phyloP scores from a whole-genome alignment of 2,888 invertebrate species.

The Lydus trimaculatus region DNA sequence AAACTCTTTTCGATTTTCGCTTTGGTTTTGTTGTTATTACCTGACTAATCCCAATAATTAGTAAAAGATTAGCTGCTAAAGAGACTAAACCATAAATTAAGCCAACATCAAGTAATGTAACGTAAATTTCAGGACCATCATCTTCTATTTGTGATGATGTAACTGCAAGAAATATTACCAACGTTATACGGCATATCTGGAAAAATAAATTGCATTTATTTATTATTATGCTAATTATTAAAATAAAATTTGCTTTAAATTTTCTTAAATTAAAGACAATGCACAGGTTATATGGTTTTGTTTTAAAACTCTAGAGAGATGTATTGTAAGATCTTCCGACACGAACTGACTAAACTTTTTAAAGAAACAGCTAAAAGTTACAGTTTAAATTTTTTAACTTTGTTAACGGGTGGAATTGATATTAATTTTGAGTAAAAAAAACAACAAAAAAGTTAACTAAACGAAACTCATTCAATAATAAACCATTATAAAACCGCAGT shows the following conservation, averaged over 20 bases:
- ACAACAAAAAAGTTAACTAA: too few species aligned
- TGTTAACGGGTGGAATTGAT: not conserved
- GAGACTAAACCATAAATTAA: slow-evolving; percentile 14
- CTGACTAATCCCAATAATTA: slow-evolving; percentile 16
- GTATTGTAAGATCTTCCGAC: not conserved
- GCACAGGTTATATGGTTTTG: not conserved
- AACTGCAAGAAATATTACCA: slow-evolving; percentile 4
- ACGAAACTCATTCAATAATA: too few species aligned
- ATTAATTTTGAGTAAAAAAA: not conserved
- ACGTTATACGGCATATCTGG: slow-evolving; percentile 15
- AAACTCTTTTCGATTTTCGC: too few species aligned
- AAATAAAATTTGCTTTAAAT: not conserved
- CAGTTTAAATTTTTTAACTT: not conserved
- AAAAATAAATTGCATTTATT: not conserved
- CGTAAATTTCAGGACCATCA: not conserved
- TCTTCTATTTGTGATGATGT: not conserved
- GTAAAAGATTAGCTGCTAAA: slow-evolving; percentile 9
- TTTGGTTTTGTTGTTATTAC: not conserved
- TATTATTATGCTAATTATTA: not conserved
- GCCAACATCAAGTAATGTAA: not conserved
- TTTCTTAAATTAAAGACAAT: not conserved
- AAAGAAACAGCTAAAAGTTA: slow-evolving; percentile 1
- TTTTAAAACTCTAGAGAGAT: not conserved
- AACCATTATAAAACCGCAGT: too few species aligned
- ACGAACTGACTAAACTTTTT: not conserved